A percentile compares a stretch with the other conserved stretches of the same genome.
phyloP scores from a whole-genome alignment of 2,797 vertebrate species.

The Saguinus oedipus region DNA sequence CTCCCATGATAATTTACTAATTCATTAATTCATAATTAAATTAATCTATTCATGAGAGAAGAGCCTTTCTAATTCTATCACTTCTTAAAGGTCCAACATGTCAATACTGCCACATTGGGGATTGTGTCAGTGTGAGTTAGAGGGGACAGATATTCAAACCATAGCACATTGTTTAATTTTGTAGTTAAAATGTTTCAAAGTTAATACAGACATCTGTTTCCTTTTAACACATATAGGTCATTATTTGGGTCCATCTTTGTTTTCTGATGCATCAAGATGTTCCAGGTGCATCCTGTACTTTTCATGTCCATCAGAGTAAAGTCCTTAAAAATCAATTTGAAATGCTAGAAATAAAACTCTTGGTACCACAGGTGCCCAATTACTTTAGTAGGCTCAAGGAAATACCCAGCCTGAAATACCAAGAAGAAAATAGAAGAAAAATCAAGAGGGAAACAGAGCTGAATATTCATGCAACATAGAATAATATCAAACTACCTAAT shows the following conservation, averaged over 20 bases:
- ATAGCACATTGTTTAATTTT: neutral
- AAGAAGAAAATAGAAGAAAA: neutral
- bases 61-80: neutral
- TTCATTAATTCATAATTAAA: neutral
- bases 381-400: neutral
- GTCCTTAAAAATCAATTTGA: neutral
- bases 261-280: neutral
- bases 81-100: neutral
- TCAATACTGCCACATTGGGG: neutral
- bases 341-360: neutral
- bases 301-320: neutral
- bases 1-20: neutral
- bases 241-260: neutral
- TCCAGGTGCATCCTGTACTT: neutral
- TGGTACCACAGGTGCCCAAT: neutral
- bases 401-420: neutral
- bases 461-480: neutral
- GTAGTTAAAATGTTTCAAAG: neutral
- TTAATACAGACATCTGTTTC: neutral
- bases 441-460: neutral
- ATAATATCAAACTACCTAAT: neutral
- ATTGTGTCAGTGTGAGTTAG: neutral
- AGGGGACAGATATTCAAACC: neutral
- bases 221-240: neutral
- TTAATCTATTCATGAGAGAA: neutral